Conservation (phyloP, 2,113 vertebrate species). For the Promerops cafer region DNA sequence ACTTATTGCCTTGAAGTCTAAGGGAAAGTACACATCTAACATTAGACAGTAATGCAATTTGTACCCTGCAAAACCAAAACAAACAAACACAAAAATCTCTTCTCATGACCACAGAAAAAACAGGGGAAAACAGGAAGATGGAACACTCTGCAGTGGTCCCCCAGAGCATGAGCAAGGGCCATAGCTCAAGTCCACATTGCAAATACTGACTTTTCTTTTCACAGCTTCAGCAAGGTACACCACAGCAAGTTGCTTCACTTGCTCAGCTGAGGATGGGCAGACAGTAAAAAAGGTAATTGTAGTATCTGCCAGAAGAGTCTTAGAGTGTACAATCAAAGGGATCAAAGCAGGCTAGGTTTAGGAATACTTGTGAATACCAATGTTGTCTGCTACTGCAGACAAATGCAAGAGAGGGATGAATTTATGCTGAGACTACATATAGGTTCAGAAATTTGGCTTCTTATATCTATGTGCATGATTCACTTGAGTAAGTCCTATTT, state of each 20-base stretch:
- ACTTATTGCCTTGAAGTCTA: not conserved
- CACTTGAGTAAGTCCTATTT: not conserved
- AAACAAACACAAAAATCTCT: not conserved
- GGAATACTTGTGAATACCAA: not conserved
- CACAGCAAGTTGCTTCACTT: not conserved
- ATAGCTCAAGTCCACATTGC: not conserved
- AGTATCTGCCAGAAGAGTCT: not conserved
- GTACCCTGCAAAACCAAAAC: not conserved
- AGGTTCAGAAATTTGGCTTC: not conserved
- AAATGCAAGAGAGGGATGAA: not conserved
- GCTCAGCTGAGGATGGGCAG: not conserved
- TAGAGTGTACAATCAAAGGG: not conserved
- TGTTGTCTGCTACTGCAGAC: not conserved
- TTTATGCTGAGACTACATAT: not conserved
- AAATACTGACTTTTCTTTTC: not conserved
- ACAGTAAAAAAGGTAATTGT: not conserved
- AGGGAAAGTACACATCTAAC: not conserved
- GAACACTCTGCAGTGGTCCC: not conserved
- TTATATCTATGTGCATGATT: accelerated
- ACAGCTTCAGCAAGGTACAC: not conserved
- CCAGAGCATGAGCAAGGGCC: not conserved
- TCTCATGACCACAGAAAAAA: not conserved
- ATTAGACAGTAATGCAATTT: not conserved
- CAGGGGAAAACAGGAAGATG: not conserved
- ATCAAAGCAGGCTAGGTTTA: not conserved